Evolutionary conservation across 2,888 invertebrate genomes (phyloP).

Genomic region (Laspeyria flexula): DNA sequence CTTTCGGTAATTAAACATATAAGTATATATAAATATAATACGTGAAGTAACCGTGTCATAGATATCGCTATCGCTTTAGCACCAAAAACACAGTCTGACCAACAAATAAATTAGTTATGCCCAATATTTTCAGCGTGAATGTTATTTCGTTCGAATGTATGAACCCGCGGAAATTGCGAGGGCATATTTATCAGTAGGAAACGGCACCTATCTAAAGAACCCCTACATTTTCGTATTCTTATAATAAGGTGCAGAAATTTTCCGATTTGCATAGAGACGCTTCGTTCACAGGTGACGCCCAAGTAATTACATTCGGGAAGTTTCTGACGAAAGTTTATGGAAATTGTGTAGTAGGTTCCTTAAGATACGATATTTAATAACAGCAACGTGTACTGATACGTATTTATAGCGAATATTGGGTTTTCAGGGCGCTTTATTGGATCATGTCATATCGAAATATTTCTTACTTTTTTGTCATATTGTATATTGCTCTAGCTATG

Average conservation of each 20-base stretch:
- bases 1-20: no score
- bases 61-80: constrained; percentile 17
- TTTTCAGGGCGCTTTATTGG: background rate
- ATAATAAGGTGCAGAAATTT: constrained; percentile 80
- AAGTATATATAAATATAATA: no score
- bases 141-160: constrained; percentile 71
- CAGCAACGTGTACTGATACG: constrained; percentile 21
- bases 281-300: constrained; percentile 79
- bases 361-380: constrained; percentile 47
- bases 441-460: background rate
- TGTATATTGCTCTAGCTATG: no score
- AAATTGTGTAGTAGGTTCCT: constrained; percentile 62
- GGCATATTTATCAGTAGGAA: constrained; percentile 78
- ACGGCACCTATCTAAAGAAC: constrained; percentile 65
- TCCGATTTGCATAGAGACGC: constrained; percentile 79
- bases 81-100: constrained; percentile 32
- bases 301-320: constrained; percentile 79
- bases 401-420: constrained; percentile 8
- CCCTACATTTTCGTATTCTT: constrained; percentile 68
- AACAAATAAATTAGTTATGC: constrained; percentile 81
- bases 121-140: constrained; percentile 82
- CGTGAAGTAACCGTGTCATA: background rate
- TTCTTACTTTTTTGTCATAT: no score
- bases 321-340: constrained; percentile 73
- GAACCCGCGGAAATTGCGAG: constrained; percentile 79